Base-by-base conservation (phyloP, 1,140 invertebrate genomes). In the Lepidurus arcticus region DNA sequence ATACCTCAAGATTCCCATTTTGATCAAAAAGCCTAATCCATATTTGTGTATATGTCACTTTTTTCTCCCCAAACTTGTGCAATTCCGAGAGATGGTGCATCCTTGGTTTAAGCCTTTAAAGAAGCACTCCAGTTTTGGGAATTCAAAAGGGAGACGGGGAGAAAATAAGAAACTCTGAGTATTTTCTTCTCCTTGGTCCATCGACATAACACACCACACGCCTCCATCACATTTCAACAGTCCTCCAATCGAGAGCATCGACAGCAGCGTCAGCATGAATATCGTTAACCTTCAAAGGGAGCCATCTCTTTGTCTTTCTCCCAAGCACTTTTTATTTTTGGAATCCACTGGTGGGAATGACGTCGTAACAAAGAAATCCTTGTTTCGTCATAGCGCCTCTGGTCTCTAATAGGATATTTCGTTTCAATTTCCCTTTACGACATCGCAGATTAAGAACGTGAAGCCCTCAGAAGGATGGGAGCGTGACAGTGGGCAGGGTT, bases 401-500 rank as follows among this genome's bases (percentile, higher is more conserved):
- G 53, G 53, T 7, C 3, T n/a, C 8, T n/a, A 65, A 9, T n/a
- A 3, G 53, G n/a, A 65, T 65, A 7, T n/a, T 24, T 75, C 74
- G 7, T 42, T 75, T 75, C 26, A 9, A 21, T 75, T 6, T 78
- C 24, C 13, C 42, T 26, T 78, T 16, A 45, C 75, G 8, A 21
- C 21, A 16, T 74, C 21, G 4, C 78, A 78, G 78, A 78, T 74
- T 73, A 78, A 78, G 11, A 78, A 42, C 21, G 26, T 45, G 5
- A 73, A 73, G 24, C 21, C 75, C 26, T 44, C 78, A 26, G 78
- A 80, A 11, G 53, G 74, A n/a, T 80, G 79, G 79, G 79, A 80
- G 42, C 73, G 53, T 42, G 79, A 80, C 76, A 80, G 79, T 16
- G 79, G 79, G 26, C 79, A 80, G 44, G 79, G 79, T 24, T 80